A percentile compares a stretch with the other conserved stretches of the same genome.
Conservation (phyloP, 2,888 invertebrate species). For the Hofmannophila pseudospretella region DNA sequence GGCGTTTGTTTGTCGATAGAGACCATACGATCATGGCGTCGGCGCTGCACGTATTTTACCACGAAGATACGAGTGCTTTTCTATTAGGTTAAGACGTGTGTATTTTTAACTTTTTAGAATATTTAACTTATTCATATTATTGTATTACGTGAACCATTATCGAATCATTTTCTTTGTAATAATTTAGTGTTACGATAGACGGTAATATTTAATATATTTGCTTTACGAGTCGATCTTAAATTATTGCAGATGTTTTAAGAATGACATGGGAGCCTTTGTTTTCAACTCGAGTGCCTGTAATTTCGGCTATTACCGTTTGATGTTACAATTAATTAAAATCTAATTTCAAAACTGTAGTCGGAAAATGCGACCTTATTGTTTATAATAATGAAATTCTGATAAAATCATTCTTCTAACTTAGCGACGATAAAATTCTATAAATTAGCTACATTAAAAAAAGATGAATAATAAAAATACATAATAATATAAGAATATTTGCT, state of each 20-base stretch:
- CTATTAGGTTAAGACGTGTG: constrained; percentile 75
- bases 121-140: constrained; percentile 75
- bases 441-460: constrained; percentile 56
- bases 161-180: constrained; percentile 74
- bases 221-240: constrained; percentile 66
- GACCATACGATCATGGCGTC: constrained; percentile 31
- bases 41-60: constrained; percentile 38
- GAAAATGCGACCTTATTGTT: constrained; percentile 53
- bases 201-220: constrained; percentile 76
- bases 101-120: constrained; percentile 77
- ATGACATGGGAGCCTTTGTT: constrained; percentile 62
- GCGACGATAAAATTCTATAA: constrained; percentile 59
- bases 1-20: constrained; percentile 42
- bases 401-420: constrained; percentile 47
- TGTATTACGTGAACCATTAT: constrained; percentile 74
- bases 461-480: constrained; percentile 42
- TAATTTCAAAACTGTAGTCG: constrained; percentile 11
- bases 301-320: constrained; percentile 34
- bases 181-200: constrained; percentile 73
- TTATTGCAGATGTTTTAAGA: constrained; percentile 67
- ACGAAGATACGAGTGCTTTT: constrained; percentile 70
- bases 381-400: constrained; percentile 34
- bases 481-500: constrained; percentile 62
- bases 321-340: constrained; percentile 19
- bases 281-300: constrained; percentile 65